phyloP scores from a whole-genome alignment of 2,888 invertebrate genomes.

The Himalopsyche tibetana region DNA sequence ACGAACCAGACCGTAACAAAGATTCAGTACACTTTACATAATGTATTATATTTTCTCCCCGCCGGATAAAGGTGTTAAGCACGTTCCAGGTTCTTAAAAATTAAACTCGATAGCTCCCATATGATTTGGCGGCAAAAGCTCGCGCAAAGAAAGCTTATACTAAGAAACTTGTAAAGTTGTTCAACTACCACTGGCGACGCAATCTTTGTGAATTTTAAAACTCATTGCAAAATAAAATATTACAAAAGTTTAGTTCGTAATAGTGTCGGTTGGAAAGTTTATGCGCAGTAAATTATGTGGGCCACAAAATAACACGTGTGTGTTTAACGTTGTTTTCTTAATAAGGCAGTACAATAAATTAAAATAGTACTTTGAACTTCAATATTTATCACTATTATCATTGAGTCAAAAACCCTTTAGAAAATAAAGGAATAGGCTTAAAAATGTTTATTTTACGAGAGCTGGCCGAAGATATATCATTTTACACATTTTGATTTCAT shows the following conservation, averaged over 20 bases:
- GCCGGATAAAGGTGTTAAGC: slow-evolving; percentile 11
- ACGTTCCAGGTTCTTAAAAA: slow-evolving; percentile 18
- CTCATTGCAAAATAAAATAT: slow-evolving; percentile 34
- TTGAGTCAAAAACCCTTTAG: too few species aligned
- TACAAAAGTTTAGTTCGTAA: background rate
- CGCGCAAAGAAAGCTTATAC: background rate
- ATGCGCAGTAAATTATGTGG: background rate
- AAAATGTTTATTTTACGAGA: too few species aligned
- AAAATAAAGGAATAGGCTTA: too few species aligned
- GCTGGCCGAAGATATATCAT: too few species aligned
- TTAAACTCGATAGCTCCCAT: slow-evolving; percentile 11
- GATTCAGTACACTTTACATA: background rate
- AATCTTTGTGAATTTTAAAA: slow-evolving; percentile 31
- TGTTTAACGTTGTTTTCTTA: background rate
- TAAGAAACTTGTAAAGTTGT: background rate
- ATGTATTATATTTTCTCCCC: background rate
- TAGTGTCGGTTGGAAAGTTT: slow-evolving; percentile 19
- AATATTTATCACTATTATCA: too few species aligned
- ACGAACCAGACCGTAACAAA: background rate
- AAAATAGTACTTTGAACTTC: too few species aligned
- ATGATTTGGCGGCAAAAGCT: slow-evolving; percentile 22
- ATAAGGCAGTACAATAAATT: background rate
- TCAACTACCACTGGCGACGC: background rate
- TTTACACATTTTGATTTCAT: too few species aligned
- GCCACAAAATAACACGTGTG: background rate